These are phyloP conservation scores for Manacus vitellinus DNA, from an alignment of 2,113 vertebrate species.

Conservation along the genomic window DNA sequence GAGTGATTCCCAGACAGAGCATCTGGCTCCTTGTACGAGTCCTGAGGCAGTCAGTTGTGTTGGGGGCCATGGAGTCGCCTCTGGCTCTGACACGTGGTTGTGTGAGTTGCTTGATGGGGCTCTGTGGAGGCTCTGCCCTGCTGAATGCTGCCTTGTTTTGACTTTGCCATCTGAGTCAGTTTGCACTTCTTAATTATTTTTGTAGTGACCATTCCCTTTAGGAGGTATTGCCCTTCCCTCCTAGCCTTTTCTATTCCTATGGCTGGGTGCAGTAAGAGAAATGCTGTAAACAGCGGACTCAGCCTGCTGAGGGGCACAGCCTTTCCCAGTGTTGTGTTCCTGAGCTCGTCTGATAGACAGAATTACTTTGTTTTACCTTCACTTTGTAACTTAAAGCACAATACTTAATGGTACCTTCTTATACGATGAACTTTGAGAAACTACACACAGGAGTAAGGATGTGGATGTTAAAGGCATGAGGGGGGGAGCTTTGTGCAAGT, in stretches of 20 bases:
- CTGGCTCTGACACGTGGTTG: constrained; percentile 39
- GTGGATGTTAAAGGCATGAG: background rate
- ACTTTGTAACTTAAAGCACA: background rate
- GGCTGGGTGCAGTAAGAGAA: background rate
- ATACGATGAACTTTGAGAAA: background rate
- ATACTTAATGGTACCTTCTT: background rate
- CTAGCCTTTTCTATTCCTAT: background rate
- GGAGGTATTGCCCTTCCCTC: background rate
- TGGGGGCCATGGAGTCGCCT: constrained; percentile 32
- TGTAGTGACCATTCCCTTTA: background rate
- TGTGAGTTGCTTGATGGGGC: background rate
- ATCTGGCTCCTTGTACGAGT: constrained; percentile 61
- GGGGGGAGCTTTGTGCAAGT: rapidly evolving
- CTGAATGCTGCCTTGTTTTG: constrained; percentile 1
- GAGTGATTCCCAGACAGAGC: constrained; percentile 52
- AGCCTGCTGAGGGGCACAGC: background rate
- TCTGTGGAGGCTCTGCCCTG: background rate
- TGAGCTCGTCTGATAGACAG: background rate
- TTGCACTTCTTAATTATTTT: background rate
- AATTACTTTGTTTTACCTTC: background rate
- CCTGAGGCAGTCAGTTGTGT: constrained; percentile 36
- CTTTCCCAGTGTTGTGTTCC: background rate
- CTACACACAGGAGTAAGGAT: background rate
- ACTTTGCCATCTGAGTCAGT: background rate
- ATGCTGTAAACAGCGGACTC: background rate